Base-by-base conservation (phyloP, 2,888 invertebrate species). In the Cylindroiulus punctatus region DNA sequence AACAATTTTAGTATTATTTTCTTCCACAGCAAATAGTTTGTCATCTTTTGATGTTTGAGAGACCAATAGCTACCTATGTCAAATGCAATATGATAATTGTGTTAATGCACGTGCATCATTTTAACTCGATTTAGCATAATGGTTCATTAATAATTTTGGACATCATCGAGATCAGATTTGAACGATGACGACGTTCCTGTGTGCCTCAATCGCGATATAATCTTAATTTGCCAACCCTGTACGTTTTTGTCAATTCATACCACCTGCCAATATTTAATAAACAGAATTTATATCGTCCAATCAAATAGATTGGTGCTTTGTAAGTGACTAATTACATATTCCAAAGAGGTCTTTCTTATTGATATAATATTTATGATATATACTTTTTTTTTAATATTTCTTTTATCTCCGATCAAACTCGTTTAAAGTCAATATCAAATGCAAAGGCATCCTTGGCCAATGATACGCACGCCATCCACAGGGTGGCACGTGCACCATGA, bases 231-330 rank as follows among this genome's bases (percentile, higher is more conserved):
- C 14, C 30, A 32, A 30, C 30, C 17, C 30, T 76, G 30, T 76
- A 8, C 2, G 14, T 76, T 26, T 17, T 76, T 76, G 30, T 30
- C 76, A 76, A 76, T 76, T 0, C 0, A 30, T 30, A 30, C 1
- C 76, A 76, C 76, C 76, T 76, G 76, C 76, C 76, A 30, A 76
- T 76, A 76, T 76, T 76, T 76, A 76, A 76, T 76, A 76, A 76
- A 76, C 76, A 12, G 30, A 76, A 76, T 30, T 32, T 3, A 76
- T 76, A 76, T 76, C 17, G 30, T 17, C 76, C 32, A 2, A 76
- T 76, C 76, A 30, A 76, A 14, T 76, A 30, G 14, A 76, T 30
- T 76, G 76, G 76, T 30, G 76, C 76, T 76, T 76, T 76, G 30
- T 76, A 76, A 76, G 76, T 76, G 76, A 76, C 76, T 76, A 76